A percentile compares a stretch with the other conserved stretches of the same genome.
These are phyloP conservation scores for Lepidocyrtoides sp. DNA, from an alignment of 2,888 invertebrate genomes.

Conservation along the genomic window DNA sequence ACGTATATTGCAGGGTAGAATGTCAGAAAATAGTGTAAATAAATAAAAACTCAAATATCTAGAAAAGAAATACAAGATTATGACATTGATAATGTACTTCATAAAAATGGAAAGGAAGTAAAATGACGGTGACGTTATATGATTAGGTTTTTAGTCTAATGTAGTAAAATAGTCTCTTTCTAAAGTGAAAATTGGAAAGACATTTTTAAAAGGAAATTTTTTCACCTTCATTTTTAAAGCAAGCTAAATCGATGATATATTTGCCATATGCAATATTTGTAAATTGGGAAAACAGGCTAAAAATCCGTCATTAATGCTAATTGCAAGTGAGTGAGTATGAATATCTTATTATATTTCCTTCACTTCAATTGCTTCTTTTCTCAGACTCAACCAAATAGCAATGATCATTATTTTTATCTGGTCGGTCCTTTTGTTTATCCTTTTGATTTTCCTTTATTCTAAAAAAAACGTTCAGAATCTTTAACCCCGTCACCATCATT, in stretches of 20 bases:
- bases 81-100: neutral
- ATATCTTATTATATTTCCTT: too few species aligned
- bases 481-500: constrained; percentile 1
- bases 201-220: too few species aligned
- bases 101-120: neutral
- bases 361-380: neutral
- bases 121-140: too few species aligned
- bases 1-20: neutral
- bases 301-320: too few species aligned
- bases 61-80: neutral
- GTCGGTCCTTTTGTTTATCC: neutral
- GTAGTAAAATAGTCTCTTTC: neutral
- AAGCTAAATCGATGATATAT: too few species aligned
- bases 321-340: too few species aligned
- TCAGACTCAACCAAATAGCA: neutral
- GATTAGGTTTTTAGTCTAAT: neutral
- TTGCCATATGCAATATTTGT: too few species aligned
- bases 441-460: neutral
- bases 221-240: too few species aligned
- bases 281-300: too few species aligned
- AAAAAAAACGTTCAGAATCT: neutral
- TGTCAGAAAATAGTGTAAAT: neutral
- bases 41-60: neutral
- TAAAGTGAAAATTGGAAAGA: neutral
- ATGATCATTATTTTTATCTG: neutral